Evolutionary conservation across 2,888 invertebrate genomes (phyloP).

Genomic region (Drosophila paucipuncta): DNA sequence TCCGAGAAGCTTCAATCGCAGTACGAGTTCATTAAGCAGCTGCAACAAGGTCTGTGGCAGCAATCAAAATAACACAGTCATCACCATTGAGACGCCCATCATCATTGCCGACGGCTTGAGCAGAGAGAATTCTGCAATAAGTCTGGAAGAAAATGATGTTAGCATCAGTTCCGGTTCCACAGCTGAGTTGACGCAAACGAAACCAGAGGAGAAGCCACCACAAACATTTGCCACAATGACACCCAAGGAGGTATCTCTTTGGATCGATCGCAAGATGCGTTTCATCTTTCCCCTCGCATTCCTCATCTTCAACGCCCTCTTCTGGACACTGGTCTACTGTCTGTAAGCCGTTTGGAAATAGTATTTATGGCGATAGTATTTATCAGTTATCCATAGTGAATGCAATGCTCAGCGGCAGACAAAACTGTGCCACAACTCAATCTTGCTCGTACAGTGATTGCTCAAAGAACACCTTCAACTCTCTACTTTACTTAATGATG

Average conservation of each 20-base stretch:
- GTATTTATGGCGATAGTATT: not conserved
- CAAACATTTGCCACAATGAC: conserved; percentile 90
- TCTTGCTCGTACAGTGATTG: conserved; percentile 19
- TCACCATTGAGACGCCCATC: conserved; percentile 86
- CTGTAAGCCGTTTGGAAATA: conserved; percentile 64
- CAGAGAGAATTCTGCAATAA: conserved; percentile 51
- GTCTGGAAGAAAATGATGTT: conserved; percentile 53
- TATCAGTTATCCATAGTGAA: conserved; percentile 3
- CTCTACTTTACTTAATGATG: not conserved
- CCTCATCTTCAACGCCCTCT: conserved; percentile 91
- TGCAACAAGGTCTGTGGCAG: conserved; percentile 81
- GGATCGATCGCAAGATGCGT: conserved; percentile 92
- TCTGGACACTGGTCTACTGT: conserved; percentile 91
- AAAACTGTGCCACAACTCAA: conserved; percentile 33
- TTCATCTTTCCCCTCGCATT: conserved; percentile 92
- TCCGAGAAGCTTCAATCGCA: conserved; percentile 86
- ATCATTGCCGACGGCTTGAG: conserved; percentile 87
- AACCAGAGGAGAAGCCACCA: conserved; percentile 47
- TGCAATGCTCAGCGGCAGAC: conserved; percentile 14
- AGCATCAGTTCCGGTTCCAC: conserved; percentile 46
- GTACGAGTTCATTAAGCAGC: conserved; percentile 85
- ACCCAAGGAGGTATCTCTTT: conserved; percentile 94
- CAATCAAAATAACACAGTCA: conserved; percentile 59
- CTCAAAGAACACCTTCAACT: not conserved
- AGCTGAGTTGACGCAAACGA: conserved; percentile 23